Evolutionary conservation across 2,113 vertebrate species (phyloP).

Genomic region (Microcebus jonahi): DNA sequence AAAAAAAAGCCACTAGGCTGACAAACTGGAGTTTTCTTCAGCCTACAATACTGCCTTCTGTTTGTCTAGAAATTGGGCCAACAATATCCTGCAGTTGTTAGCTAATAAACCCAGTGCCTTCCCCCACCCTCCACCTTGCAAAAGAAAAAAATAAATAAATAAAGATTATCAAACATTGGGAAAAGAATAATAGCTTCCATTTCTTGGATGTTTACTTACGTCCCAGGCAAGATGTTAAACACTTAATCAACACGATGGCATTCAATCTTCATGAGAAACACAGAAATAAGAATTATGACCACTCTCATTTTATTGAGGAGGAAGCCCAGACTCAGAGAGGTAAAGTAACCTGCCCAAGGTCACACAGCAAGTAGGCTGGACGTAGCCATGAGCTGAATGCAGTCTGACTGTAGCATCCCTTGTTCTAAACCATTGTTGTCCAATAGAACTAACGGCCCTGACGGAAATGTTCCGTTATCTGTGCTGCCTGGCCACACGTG

Average conservation of each 20-base stretch:
- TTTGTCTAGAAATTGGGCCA: constrained; percentile 32
- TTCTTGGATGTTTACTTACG: not conserved
- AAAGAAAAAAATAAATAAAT: not conserved
- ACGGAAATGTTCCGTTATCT: not conserved
- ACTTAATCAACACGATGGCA: not conserved
- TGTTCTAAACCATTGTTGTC: not conserved
- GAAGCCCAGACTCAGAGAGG: not conserved
- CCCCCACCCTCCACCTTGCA: not conserved
- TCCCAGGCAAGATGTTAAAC: not conserved
- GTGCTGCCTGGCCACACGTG: not conserved
- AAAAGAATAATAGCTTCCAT: not conserved
- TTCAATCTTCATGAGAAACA: not conserved
- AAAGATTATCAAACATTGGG: not conserved
- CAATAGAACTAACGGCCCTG: fast-evolving
- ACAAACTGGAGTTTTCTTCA: not conserved
- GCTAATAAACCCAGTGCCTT: not conserved
- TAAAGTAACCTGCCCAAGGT: not conserved
- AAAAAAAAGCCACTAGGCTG: constrained; percentile 53
- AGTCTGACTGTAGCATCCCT: not conserved
- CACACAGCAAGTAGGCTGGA: not conserved
- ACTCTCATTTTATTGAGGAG: not conserved
- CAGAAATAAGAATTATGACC: not conserved
- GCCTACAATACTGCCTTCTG: constrained; percentile 48
- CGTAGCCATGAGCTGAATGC: not conserved
- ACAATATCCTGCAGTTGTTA: not conserved